Evolutionary conservation across 2,113 vertebrate genomes (phyloP).

Genomic region (Paramormyrops kingsleyae): DNA sequence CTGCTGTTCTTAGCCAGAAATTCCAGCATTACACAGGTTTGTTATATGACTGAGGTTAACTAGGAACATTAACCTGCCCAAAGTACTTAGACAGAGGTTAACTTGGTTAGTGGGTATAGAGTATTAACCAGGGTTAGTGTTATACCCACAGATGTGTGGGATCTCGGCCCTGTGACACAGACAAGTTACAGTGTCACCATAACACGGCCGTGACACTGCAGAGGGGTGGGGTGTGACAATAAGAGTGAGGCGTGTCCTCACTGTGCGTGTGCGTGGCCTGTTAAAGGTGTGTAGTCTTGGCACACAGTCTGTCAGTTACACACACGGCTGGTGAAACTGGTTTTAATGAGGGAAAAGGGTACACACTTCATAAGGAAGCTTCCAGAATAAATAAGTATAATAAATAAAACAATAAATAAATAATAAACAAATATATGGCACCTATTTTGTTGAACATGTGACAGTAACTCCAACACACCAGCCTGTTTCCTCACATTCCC

Average conservation of each 20-base stretch:
- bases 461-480: neutral
- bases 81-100: neutral
- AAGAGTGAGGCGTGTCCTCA: neutral
- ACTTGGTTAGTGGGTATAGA: neutral
- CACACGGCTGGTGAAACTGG: neutral
- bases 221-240: neutral
- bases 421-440: neutral
- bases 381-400: neutral
- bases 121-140: neutral
- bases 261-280: neutral
- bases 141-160: neutral
- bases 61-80: neutral
- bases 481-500: neutral
- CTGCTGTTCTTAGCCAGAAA: neutral
- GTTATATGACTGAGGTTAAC: neutral
- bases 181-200: neutral
- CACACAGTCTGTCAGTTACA: neutral
- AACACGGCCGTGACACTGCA: neutral
- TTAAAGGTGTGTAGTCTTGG: neutral
- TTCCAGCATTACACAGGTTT: neutral
- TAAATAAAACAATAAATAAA: neutral
- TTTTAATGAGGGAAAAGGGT: constrained; percentile 34
- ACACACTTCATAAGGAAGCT: neutral
- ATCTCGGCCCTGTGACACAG: neutral
- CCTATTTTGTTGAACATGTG: neutral